Percentiles rank a stretch among this genome's conserved stretches.
Conservation (phyloP, 2,797 vertebrate species). For the Catamblyrhynchus diadema region DNA sequence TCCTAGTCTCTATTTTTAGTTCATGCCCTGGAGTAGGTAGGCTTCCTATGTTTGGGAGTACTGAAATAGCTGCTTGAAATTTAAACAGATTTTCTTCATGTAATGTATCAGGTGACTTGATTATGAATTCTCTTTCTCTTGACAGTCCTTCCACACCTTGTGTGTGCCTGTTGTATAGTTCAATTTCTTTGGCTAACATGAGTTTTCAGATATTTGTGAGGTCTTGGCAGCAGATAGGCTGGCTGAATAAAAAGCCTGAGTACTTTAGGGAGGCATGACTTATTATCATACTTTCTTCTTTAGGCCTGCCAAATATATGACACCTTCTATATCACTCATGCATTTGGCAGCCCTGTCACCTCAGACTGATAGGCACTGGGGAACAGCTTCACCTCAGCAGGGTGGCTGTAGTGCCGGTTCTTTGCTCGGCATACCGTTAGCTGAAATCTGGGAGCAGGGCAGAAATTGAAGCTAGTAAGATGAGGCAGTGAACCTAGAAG, state of each 20-base stretch:
- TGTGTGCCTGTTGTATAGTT: not conserved
- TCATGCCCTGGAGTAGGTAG: not conserved
- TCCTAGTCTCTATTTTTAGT: constrained; percentile 18
- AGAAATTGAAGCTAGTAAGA: not conserved
- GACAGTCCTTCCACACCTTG: not conserved
- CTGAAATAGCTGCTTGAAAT: not conserved
- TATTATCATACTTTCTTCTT: not conserved
- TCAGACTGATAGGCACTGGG: not conserved
- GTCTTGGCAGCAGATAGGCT: not conserved
- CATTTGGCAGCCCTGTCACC: not conserved
- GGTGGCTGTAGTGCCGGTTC: not conserved
- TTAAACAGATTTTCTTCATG: not conserved
- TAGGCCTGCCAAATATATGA: not conserved
- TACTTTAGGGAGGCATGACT: not conserved
- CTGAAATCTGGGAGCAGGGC: not conserved
- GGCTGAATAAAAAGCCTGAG: not conserved
- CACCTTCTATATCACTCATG: not conserved
- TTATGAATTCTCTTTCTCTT: not conserved
- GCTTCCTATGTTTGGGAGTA: not conserved
- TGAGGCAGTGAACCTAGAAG: not conserved
- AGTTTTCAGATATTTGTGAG: not conserved
- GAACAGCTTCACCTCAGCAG: not conserved
- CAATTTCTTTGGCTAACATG: not conserved
- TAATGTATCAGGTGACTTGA: not conserved
- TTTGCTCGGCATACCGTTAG: not conserved